Evolutionary conservation across 1,140 invertebrate genomes (phyloP), one percentile per base, ranked within the genome.

Genomic region (Pseudachorutes palmiensis): DNA sequence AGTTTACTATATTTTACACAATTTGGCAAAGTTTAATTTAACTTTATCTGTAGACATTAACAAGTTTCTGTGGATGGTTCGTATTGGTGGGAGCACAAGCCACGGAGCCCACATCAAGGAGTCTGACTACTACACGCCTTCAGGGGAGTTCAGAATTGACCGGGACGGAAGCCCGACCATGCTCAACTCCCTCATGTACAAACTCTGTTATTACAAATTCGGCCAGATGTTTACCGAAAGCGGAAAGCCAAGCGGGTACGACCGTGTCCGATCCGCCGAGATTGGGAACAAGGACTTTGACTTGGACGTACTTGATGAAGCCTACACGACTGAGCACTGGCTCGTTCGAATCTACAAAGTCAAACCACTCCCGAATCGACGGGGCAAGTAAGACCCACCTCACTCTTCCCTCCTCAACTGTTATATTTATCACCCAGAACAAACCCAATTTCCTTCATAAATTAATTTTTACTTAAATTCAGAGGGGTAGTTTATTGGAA

Each of bases 51-150:
- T 76, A 89, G 88, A 97, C 79, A 94, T 98, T 60, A 98, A 98
- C 79, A 98, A 98, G 81, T 98, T 98, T 81, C 82, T 98, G 71
- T 98, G 95, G 95, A 98, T 98, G 95, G 95, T 98, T 5, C 85
- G 95, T 68, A 98, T 98, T 78, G 95, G 94, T 71, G 95, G 94
- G 67, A 94, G 91, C 76, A 98, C 94, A 26, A 93, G 97, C 69
- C 85, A 89, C 74, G 94, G 95, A 41, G 85, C 86, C 57, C 92
- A 97, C 77, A 98, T 98, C 74, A 91, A 93, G 76, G 96, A 98
- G 80, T 87, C 87, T 76, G 94, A 98, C 82, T 98, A 98, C 78
- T 98, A 96, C 81, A 94, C 92, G 33, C 83, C 90, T 0, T 87
- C 86, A 67, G 95, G 94, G 2, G 94, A 97, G 82, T 98, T 97